Evolutionary conservation across 2,113 vertebrate species (phyloP), one percentile per base, ranked within the genome.

Genomic region (Hipposideros armiger): DNA sequence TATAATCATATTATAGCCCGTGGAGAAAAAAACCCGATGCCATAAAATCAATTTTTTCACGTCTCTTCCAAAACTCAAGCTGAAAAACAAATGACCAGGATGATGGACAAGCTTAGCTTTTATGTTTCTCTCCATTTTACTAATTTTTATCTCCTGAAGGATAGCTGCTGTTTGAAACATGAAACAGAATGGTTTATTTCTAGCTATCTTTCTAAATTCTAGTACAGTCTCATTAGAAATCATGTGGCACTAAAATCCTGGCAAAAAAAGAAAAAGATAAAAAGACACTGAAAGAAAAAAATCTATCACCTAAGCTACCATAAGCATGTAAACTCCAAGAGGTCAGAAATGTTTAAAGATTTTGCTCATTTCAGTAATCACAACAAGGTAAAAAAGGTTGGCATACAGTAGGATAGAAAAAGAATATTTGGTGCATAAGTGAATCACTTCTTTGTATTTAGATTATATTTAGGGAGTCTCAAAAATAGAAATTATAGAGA

Each of bases 31-130:
- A 87, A 50, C 13, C 10, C 52, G 32, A 81, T 36, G 6, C 7
- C 4, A 26, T 50, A 30, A 56, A 88, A 66, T 87, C 36, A 66
- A 60, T 78, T 58, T 94, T 11, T 85, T n/a, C 7, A 2, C 45
- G 45, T 45, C 42, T 91, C 24, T 52, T 90, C 2, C 22, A 69
- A 22, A 86, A 40, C 17, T 52, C 2, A 88, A 32, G 19, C 52
- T 87, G 87, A 64, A 89, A 93, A 93, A 52, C 69, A 17, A 95
- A 83, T 73, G 7, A 60, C 28, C 4, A 60, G 66, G 40, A 80
- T 67, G n/a, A 78, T 83, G 19, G 3, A 47, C 3, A 73, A 78
- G 7, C 11, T 60, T 50, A 64, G 6, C 42, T 30, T 19, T 67
- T 86, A 36, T 58, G 8, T 58, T 22, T 70, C 19, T 90, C 9